phyloP scores from a whole-genome alignment of 2,888 invertebrate species.

The Tachina lurida region DNA sequence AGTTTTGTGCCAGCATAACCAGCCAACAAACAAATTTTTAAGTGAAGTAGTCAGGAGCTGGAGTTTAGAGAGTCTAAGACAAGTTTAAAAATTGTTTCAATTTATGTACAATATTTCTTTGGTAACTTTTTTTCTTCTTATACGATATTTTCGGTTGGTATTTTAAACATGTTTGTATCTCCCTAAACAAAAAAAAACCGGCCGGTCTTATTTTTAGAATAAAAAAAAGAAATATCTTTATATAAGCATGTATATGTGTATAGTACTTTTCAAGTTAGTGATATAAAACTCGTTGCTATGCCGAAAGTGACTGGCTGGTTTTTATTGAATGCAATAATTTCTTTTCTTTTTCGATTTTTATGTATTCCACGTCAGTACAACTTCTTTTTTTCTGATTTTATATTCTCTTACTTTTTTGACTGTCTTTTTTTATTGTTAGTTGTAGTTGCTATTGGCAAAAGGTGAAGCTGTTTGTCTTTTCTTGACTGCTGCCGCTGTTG shows the following conservation, averaged over 20 bases:
- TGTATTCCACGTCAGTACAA: constrained; percentile 62
- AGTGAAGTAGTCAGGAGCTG: constrained; percentile 18
- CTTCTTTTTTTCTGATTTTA: constrained; percentile 25
- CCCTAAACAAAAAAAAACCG: constrained; percentile 63
- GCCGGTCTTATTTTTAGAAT: constrained; percentile 71
- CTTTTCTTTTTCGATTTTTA: constrained; percentile 70
- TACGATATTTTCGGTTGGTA: constrained; percentile 62
- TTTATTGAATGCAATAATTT: constrained; percentile 71
- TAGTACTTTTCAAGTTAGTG: constrained; percentile 31
- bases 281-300: constrained; percentile 80
- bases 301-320: constrained; percentile 77
- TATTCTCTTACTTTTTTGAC: constrained; percentile 27
- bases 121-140: constrained; percentile 25
- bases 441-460: constrained; percentile 63
- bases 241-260: background rate
- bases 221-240: background rate
- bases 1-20: background rate
- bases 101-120: constrained; percentile 54
- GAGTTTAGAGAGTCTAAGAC: constrained; percentile 33
- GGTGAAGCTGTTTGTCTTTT: constrained; percentile 71
- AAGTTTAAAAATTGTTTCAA: constrained; percentile 65
- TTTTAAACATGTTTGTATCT: constrained; percentile 65
- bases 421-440: constrained; percentile 22
- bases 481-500: constrained; percentile 61
- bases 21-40: background rate